Evolutionary conservation across 2,797 vertebrate genomes (phyloP).

Genomic region (Cuculus canorus): DNA sequence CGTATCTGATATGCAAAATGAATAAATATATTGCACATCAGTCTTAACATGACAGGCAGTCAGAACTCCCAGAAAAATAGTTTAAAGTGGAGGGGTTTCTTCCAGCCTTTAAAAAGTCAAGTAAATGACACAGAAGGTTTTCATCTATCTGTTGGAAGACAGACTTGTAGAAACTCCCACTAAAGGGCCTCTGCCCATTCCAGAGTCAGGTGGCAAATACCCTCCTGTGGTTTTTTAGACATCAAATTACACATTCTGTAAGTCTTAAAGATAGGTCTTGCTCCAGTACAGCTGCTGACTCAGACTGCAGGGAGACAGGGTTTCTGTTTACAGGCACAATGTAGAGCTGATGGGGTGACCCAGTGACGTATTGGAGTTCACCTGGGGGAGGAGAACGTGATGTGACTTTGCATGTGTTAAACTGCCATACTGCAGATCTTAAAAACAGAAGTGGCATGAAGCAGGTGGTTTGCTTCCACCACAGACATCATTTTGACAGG

Average conservation of each 20-base stretch:
- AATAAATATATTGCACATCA: not conserved
- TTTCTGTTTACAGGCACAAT: slow-evolving; percentile 68
- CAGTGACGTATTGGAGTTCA: slow-evolving; percentile 63
- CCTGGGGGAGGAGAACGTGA: slow-evolving; percentile 41
- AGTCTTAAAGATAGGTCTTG: slow-evolving; percentile 26
- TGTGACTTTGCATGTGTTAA: slow-evolving; percentile 38
- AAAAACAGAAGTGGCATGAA: slow-evolving; percentile 56
- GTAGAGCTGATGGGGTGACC: slow-evolving; percentile 47
- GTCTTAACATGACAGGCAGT: not conserved
- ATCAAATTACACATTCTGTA: slow-evolving; percentile 59
- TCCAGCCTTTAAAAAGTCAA: not conserved
- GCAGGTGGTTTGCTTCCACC: slow-evolving; percentile 56
- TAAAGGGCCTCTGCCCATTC: slow-evolving; percentile 28
- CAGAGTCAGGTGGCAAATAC: slow-evolving; percentile 66
- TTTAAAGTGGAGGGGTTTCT: not conserved
- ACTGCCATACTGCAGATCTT: slow-evolving; percentile 26
- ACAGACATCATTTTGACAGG: slow-evolving; percentile 52
- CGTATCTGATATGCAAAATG: not conserved
- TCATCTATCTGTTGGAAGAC: not conserved
- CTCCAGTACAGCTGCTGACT: slow-evolving; percentile 71
- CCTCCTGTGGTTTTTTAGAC: not conserved
- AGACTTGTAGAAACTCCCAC: not conserved
- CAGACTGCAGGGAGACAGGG: slow-evolving; percentile 33
- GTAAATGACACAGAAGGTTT: not conserved
- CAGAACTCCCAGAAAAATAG: not conserved